Conservation (phyloP, 37 sponge, comb jelly and placozoan species). For the Ianthella basta region DNA sequence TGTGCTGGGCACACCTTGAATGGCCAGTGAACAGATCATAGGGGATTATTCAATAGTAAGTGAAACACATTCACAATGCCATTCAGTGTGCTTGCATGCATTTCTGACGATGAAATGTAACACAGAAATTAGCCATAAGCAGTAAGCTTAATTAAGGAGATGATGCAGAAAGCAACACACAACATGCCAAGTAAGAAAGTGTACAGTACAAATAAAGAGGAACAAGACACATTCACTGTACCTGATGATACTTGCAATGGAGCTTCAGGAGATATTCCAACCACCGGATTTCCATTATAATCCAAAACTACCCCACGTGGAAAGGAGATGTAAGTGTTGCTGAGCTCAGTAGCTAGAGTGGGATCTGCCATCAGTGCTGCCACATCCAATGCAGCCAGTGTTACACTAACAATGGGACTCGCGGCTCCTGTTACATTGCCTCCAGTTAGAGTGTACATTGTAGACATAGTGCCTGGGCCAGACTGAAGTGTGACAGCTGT, state of each 20-base stretch:
- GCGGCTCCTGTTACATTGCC: constrained; percentile 44
- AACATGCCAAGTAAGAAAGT: too few relatives aligned
- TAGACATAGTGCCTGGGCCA: constrained; percentile 8
- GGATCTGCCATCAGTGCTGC: constrained; percentile 59
- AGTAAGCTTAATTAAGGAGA: too few relatives aligned
- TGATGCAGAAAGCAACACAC: too few relatives aligned
- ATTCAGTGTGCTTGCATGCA: too few relatives aligned
- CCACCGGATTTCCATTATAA: constrained; percentile 62
- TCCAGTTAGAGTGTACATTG: constrained; percentile 55
- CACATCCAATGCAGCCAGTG: constrained; percentile 57
- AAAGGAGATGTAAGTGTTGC: constrained; percentile 66
- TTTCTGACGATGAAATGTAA: too few relatives aligned
- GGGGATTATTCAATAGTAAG: too few relatives aligned
- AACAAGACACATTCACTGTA: constrained; percentile 48
- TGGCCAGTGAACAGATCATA: too few relatives aligned
- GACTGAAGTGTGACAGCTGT: constrained; percentile 54
- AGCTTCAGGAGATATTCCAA: constrained; percentile 51
- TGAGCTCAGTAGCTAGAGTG: constrained; percentile 48
- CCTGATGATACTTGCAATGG: constrained; percentile 54
- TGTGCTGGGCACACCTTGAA: too few relatives aligned
- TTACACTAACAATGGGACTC: constrained; percentile 47
- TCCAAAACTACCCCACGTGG: constrained; percentile 63
- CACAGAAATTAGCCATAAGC: too few relatives aligned
- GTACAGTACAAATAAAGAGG: not conserved
- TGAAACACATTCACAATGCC: too few relatives aligned